A percentile compares a stretch with the other conserved stretches of the same genome.
Evolutionary conservation across 2,888 invertebrate genomes (phyloP).

Genomic region (Conomelus anceps): DNA sequence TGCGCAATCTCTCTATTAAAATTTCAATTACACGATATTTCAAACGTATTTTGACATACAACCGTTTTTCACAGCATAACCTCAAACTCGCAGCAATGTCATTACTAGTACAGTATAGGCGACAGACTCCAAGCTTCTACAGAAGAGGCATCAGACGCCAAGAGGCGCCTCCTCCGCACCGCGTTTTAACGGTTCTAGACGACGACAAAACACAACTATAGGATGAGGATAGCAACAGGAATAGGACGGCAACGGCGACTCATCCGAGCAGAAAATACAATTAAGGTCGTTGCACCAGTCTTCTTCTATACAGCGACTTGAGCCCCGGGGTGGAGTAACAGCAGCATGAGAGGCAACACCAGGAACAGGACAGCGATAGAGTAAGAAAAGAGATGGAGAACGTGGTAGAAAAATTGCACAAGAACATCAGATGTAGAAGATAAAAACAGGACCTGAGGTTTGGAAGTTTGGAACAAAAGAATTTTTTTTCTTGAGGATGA

Average conservation of each 20-base stretch:
- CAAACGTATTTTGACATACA: neutral
- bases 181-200: neutral
- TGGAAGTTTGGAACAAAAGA: no score
- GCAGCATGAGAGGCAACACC: neutral
- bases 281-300: neutral
- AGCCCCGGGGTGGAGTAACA: neutral
- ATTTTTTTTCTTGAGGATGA: no score
- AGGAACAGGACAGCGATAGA: neutral
- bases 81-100: neutral
- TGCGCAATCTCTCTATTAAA: no score
- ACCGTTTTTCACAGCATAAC: neutral
- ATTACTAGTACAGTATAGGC: no score
- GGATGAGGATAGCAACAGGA: neutral
- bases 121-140: neutral
- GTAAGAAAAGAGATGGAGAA: neutral
- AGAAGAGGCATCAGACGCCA: neutral
- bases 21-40: no score
- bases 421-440: neutral
- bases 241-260: neutral
- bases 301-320: neutral
- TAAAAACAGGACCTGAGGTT: neutral
- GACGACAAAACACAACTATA: neutral
- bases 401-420: neutral
- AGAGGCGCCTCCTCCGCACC: neutral
- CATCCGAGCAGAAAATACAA: neutral